Conservation (phyloP, 1,140 invertebrate species). For the Rhynchophorus ferrugineus region DNA sequence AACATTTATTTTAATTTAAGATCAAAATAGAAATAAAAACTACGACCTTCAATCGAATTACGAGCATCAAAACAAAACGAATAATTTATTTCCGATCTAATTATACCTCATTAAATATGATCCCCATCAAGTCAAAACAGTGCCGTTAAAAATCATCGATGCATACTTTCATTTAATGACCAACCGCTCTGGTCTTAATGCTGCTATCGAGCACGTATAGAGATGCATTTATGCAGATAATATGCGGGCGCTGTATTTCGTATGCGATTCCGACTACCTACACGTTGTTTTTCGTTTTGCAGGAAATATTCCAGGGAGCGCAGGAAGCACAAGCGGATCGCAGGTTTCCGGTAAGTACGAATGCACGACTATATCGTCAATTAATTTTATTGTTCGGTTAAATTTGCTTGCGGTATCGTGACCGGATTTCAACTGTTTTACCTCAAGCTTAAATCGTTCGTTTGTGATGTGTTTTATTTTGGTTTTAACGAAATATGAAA, state of each 20-base stretch:
- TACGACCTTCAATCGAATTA: no score
- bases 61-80: no score
- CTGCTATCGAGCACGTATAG: not conserved
- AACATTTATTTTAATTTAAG: no score
- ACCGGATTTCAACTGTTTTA: not conserved
- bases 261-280: conserved; percentile 4
- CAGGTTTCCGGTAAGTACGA: conserved; percentile 37
- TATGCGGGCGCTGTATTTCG: not conserved
- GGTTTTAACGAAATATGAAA: no score
- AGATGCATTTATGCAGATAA: not conserved
- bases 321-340: conserved; percentile 38
- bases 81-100: no score
- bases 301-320: conserved; percentile 39
- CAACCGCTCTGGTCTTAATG: no score
- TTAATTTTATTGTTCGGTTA: conserved; percentile 12
- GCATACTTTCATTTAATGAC: not conserved
- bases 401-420: not conserved
- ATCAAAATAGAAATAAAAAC: no score
- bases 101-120: no score
- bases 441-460: no score
- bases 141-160: conserved; percentile 1
- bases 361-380: not conserved
- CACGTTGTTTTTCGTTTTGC: conserved; percentile 26
- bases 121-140: not conserved
- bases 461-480: no score